Evolutionary conservation across 92 coral and sea anemone species (phyloP).

Genomic region (Epizoanthus illoricatus): DNA sequence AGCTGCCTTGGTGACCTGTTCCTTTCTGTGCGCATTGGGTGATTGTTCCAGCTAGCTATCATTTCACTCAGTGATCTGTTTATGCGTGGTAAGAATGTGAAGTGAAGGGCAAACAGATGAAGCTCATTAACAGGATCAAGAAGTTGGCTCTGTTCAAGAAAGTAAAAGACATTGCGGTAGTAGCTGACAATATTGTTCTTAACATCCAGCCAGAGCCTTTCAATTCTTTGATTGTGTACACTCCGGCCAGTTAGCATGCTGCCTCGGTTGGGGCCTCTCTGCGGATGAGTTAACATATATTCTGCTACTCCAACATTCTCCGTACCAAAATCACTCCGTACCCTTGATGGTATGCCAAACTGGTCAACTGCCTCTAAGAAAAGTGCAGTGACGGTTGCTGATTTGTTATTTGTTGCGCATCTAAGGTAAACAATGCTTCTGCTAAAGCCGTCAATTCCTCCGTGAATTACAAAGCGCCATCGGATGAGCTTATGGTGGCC

Average conservation of each 20-base stretch:
- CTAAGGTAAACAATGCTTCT: slow-evolving; percentile 32
- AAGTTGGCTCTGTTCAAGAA: slow-evolving; percentile 54
- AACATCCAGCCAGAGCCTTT: slow-evolving; percentile 56
- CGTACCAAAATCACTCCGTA: slow-evolving; percentile 61
- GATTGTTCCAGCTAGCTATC: slow-evolving; percentile 46
- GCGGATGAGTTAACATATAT: slow-evolving; percentile 52
- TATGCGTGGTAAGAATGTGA: slow-evolving; percentile 55
- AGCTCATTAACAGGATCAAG: slow-evolving; percentile 54
- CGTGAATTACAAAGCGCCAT: slow-evolving; percentile 50
- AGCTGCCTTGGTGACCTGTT: slow-evolving; percentile 56
- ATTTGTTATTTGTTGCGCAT: slow-evolving; percentile 55
- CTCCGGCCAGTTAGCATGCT: slow-evolving; percentile 58
- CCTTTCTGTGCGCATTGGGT: slow-evolving; percentile 50
- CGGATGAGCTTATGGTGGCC: slow-evolving; percentile 51
- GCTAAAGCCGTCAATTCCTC: slow-evolving; percentile 52
- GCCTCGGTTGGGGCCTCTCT: slow-evolving; percentile 49
- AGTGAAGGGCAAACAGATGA: slow-evolving; percentile 59
- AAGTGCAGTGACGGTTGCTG: slow-evolving; percentile 54
- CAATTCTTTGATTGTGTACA: slow-evolving; percentile 54
- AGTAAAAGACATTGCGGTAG: slow-evolving; percentile 58
- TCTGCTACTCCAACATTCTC: slow-evolving; percentile 66
- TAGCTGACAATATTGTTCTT: slow-evolving; percentile 48
- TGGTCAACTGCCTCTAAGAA: slow-evolving; percentile 49
- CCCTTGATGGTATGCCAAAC: slow-evolving; percentile 65
- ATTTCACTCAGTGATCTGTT: slow-evolving; percentile 52